Evolutionary conservation across 2,888 invertebrate species (phyloP).

Genomic region (Galerucella calmariensis): DNA sequence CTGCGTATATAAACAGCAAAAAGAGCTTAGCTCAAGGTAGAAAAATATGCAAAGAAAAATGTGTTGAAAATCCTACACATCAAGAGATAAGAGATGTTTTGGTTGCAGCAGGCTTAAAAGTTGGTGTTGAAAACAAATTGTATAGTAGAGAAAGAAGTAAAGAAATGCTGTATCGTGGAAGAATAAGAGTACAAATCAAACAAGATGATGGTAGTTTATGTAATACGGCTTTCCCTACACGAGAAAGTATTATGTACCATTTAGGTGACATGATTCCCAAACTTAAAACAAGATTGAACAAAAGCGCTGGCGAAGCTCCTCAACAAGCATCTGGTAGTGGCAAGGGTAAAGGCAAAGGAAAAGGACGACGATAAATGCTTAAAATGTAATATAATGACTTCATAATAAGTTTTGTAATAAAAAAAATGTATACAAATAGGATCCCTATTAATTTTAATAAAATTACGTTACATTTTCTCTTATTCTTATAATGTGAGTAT

Average conservation of each 20-base stretch:
- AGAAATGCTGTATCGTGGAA: slow-evolving; percentile 85
- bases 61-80: slow-evolving; percentile 95
- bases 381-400: neutral
- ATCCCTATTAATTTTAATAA: neutral
- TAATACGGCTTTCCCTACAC: slow-evolving; percentile 76
- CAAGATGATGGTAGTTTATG: slow-evolving; percentile 87
- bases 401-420: neutral
- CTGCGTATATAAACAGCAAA: slow-evolving; percentile 94
- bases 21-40: slow-evolving; percentile 92
- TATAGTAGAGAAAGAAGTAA: slow-evolving; percentile 92
- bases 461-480: too few species aligned
- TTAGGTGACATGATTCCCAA: slow-evolving; percentile 90
- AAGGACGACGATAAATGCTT: slow-evolving; percentile 51
- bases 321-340: slow-evolving; percentile 55
- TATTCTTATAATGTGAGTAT: too few species aligned
- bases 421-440: neutral
- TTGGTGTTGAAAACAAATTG: slow-evolving; percentile 92
- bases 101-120: slow-evolving; percentile 81
- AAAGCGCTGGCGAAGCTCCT: slow-evolving; percentile 60
- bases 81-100: slow-evolving; percentile 95
- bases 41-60: slow-evolving; percentile 82
- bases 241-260: slow-evolving; percentile 82
- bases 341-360: slow-evolving; percentile 60
- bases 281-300: slow-evolving; percentile 81
- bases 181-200: slow-evolving; percentile 92